Conservation (phyloP, 2,888 invertebrate genomes). For the Napeogenes inachia region DNA sequence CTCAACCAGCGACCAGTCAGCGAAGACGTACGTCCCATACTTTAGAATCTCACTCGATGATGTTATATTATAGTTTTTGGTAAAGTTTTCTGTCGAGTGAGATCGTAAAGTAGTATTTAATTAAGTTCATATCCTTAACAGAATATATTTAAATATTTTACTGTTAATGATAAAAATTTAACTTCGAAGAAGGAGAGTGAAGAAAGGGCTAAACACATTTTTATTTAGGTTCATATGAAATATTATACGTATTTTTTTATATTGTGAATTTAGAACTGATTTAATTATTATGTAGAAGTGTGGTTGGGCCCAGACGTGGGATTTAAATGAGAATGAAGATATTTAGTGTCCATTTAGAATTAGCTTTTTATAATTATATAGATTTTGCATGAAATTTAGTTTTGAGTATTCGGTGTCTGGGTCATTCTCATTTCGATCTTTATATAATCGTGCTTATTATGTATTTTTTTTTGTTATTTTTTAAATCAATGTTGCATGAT, state of each 20-base stretch:
- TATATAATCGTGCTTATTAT: constrained; percentile 42
- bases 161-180: too few relatives aligned
- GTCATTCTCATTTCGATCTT: constrained; percentile 74
- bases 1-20: constrained; percentile 97
- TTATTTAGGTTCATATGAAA: constrained; percentile 11
- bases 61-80: constrained; percentile 3
- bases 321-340: constrained; percentile 72
- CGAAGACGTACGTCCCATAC: constrained; percentile 87
- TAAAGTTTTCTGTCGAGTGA: constrained; percentile 16
- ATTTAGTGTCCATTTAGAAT: constrained; percentile 19
- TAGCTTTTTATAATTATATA: constrained; percentile 23
- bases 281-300: constrained; percentile 35
- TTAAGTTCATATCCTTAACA: constrained; percentile 5
- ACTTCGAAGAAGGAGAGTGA: constrained; percentile 12
- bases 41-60: constrained; percentile 17
- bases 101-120: constrained; percentile 13
- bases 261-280: background rate
- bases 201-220: constrained; percentile 39
- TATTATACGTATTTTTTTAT: background rate
- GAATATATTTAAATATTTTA: too few relatives aligned
- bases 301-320: constrained; percentile 51
- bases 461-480: constrained; percentile 45
- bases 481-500: constrained; percentile 69
- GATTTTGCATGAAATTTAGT: constrained; percentile 34
- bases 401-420: constrained; percentile 43